A percentile compares a stretch with the other conserved stretches of the same genome.
Conservation (phyloP, 2,888 invertebrate genomes). For the Conops quadrifasciatus region DNA sequence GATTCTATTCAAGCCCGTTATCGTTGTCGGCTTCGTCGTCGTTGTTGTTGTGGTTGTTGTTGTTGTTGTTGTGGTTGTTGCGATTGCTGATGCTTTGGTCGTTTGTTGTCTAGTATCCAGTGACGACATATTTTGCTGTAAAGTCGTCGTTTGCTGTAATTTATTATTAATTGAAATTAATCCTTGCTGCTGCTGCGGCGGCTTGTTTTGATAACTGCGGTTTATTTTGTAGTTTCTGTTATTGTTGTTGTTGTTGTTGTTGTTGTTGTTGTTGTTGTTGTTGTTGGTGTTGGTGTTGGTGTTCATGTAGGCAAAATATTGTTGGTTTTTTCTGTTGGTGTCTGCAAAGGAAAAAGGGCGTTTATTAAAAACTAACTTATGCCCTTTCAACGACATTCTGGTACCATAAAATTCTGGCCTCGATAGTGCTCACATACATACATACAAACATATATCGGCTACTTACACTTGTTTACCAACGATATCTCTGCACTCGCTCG, state of each 20-base stretch:
- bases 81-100: not conserved
- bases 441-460: not conserved
- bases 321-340: slow-evolving; percentile 13
- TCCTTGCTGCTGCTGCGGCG: slow-evolving; percentile 7
- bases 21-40: not conserved
- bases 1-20: not conserved
- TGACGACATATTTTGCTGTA: slow-evolving; percentile 1
- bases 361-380: not conserved
- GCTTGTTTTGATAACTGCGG: not conserved
- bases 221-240: not conserved
- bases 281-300: no score
- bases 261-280: not conserved
- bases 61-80: not conserved
- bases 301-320: no score
- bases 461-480: slow-evolving; percentile 10
- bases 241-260: slow-evolving; percentile 12
- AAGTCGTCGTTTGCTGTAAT: not conserved
- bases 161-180: slow-evolving; percentile 8
- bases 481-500: slow-evolving; percentile 5
- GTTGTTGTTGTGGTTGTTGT: not conserved
- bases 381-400: not conserved
- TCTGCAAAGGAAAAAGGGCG: slow-evolving; percentile 3
- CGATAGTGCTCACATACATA: not conserved
- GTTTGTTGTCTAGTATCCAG: slow-evolving; percentile 8
- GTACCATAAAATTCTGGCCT: not conserved